phyloP scores from a whole-genome alignment of 2,113 vertebrate species.

The Mastomys natalensis region DNA sequence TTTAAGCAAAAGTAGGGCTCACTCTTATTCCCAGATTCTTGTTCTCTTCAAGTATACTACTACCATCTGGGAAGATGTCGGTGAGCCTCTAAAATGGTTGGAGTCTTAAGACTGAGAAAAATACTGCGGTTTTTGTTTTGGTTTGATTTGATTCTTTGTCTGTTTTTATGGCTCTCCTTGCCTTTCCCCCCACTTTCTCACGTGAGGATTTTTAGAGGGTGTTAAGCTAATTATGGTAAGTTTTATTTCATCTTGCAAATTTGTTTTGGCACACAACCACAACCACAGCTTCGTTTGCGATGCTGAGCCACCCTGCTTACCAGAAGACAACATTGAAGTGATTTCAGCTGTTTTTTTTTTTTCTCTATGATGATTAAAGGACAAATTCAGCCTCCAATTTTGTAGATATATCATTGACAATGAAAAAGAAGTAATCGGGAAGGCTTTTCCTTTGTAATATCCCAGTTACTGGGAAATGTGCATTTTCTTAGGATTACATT shows the following conservation, averaged over 20 bases:
- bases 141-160: neutral
- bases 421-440: neutral
- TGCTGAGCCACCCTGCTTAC: neutral
- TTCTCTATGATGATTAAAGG: neutral
- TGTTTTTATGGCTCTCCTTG: neutral
- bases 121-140: too few relatives aligned
- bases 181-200: neutral
- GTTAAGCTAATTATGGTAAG: constrained; percentile 27
- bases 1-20: neutral
- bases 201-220: neutral
- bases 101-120: neutral
- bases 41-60: neutral
- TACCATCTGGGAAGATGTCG: neutral
- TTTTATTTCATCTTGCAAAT: constrained; percentile 45
- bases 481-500: constrained; percentile 40
- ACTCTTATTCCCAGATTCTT: constrained; percentile 15
- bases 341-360: neutral
- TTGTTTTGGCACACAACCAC: neutral
- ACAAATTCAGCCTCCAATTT: constrained; percentile 38
- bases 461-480: constrained; percentile 5
- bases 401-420: neutral
- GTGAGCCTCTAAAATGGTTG: neutral
- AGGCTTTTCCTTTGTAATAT: neutral
- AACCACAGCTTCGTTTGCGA: neutral
- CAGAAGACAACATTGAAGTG: neutral